Percentiles rank a stretch among this genome's conserved stretches.
Evolutionary conservation across 2,797 vertebrate species (phyloP).

Genomic region (Megalops cyprinoides): DNA sequence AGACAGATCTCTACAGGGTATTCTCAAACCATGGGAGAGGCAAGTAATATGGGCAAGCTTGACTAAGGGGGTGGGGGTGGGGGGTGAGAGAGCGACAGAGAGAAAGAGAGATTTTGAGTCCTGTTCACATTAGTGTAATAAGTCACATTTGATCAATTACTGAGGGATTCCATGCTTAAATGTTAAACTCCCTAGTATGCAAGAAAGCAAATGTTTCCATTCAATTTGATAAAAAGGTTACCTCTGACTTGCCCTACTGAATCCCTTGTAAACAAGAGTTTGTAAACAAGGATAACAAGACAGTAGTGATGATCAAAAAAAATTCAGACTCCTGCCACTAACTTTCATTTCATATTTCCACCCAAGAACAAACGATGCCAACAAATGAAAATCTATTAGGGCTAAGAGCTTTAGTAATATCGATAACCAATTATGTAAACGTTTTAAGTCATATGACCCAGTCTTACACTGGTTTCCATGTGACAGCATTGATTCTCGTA

Average conservation of each 20-base stretch:
- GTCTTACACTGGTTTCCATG: conserved; percentile 9
- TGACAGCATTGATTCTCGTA: background rate
- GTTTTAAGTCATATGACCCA: conserved; percentile 4
- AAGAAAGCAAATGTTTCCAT: too few species aligned
- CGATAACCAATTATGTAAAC: conserved; percentile 19
- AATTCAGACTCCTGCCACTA: background rate
- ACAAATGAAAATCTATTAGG: background rate
- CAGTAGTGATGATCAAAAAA: background rate
- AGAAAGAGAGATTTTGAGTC: too few species aligned
- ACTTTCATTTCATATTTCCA: background rate
- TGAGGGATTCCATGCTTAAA: background rate
- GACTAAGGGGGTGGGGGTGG: too few species aligned
- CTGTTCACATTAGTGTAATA: background rate
- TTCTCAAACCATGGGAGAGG: background rate
- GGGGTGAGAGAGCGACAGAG: too few species aligned
- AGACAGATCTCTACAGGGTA: background rate
- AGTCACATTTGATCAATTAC: background rate
- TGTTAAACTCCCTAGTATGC: background rate
- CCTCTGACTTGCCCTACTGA: background rate
- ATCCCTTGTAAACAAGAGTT: background rate
- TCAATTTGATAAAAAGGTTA: background rate
- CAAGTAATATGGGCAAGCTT: background rate
- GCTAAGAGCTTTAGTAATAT: conserved; percentile 7
- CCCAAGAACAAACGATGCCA: background rate
- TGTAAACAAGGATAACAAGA: background rate